Percentiles rank a stretch among this genome's conserved stretches.
phyloP scores from a whole-genome alignment of 35 echinoderm and acorn worm genomes.

The Amphiura filiformis region DNA sequence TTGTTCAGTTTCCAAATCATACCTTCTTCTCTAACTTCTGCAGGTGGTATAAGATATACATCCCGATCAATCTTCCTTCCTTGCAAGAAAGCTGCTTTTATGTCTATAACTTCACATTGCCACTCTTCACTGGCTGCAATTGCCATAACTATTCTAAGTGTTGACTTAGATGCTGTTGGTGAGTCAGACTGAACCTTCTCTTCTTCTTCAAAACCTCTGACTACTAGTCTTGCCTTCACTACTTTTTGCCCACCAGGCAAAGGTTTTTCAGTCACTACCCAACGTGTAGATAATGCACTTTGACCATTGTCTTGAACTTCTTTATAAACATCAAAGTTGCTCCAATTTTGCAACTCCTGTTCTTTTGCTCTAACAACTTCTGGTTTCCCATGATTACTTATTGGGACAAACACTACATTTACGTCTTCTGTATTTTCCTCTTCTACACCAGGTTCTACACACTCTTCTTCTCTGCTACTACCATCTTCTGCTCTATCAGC shows the following conservation, averaged over 20 bases:
- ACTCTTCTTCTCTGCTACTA: background rate
- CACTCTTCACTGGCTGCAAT: conserved; percentile 19
- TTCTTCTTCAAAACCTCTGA: background rate
- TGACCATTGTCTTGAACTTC: conserved; percentile 12
- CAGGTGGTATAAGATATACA: conserved; percentile 3
- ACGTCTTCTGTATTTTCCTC: background rate
- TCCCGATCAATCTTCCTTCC: too few relatives aligned
- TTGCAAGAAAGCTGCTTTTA: conserved; percentile 18
- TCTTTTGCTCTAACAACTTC: conserved; percentile 1
- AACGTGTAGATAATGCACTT: too few relatives aligned
- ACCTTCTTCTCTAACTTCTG: conserved; percentile 1
- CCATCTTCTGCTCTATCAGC: background rate
- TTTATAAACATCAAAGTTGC: conserved; percentile 22
- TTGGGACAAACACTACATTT: background rate
- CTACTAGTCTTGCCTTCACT: background rate
- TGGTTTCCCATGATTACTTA: background rate
- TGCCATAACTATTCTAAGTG: background rate
- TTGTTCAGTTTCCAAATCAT: too few relatives aligned
- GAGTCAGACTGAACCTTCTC: too few relatives aligned
- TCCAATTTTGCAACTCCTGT: conserved; percentile 33
- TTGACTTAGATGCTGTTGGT: background rate
- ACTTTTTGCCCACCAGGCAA: background rate
- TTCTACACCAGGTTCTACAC: too few relatives aligned
- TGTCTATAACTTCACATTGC: background rate
- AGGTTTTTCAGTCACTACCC: conserved; percentile 23